Base-by-base conservation (phyloP, 2,113 vertebrate species). In the Xenus cinereus region DNA sequence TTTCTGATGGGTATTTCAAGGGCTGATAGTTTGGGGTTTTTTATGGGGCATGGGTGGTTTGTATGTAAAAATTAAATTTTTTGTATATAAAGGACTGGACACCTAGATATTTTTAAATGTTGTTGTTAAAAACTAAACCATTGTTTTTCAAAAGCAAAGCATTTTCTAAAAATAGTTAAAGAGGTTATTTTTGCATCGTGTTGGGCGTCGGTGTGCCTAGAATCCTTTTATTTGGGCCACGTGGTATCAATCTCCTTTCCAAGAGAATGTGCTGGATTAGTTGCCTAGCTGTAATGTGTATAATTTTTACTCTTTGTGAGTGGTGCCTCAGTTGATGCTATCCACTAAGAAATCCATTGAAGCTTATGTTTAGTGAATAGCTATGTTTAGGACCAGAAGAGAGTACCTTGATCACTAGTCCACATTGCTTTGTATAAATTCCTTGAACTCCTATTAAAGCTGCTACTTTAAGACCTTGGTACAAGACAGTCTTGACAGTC, bases 21-120 rank as follows among this genome's bases (percentile, higher is more conserved):
- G 35, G 7, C 50, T 53, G 27, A 27, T 16, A 60, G 4, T 4
- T 30, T 43, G 16, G 35, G 10, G 37, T 73, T 88, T 77, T 10
- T 69, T 60, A 11, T 7, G 6, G 7, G 11, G 1, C 13, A 21
- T 19, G 10, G 7, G 7, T 51, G 11, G 8, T 53, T 83, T 80
- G 4, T 32, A 33, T 59, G 41, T 32, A 64, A 90, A 85, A 83
- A 57, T 3, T 17, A 7, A 3, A 16, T 20, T 12, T n/a, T 37
- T 79, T 50, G 0, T 60, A 32, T 43, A 7, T 35, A 32, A 81
- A 74, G 8, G 10, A 32, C 17, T 74, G 17, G 7, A 22, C 0
- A 28, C 17, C 1, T 3, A 3, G 0, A 41, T 41, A 45, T 37
- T 37, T n/a, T 24, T 1, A 2, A 4, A 37, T n/a, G 6, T 79